Conservation (phyloP, 2,888 invertebrate genomes). For the Drosophila stalkeri region DNA sequence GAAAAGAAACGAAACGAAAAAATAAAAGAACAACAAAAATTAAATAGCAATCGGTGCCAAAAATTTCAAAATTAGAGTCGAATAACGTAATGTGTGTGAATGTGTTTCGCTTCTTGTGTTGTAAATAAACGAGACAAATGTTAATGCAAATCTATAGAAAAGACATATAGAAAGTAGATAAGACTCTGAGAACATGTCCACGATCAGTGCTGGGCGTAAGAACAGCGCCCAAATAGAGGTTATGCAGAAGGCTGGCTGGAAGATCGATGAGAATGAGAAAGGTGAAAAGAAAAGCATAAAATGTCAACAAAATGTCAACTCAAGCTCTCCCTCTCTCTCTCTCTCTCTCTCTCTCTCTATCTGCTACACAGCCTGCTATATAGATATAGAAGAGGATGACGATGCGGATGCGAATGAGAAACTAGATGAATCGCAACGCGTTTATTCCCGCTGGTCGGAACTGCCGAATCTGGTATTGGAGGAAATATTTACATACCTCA, state of each 20-base stretch:
- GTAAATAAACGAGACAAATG: conserved; percentile 59
- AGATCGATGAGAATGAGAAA: conserved; percentile 81
- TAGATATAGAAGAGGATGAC: conserved; percentile 85
- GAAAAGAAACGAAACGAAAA: conserved; percentile 12
- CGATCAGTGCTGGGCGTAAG: conserved; percentile 49
- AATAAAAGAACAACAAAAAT: conserved; percentile 12
- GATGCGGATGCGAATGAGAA: conserved; percentile 74
- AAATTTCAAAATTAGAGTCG: conserved; percentile 79
- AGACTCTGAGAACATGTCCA: conserved; percentile 42
- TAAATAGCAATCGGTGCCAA: conserved; percentile 65
- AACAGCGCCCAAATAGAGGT: conserved; percentile 58
- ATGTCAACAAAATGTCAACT: conserved; percentile 19
- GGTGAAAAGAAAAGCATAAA: conserved; percentile 64
- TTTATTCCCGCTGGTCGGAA: conserved; percentile 87
- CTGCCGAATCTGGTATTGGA: conserved; percentile 91
- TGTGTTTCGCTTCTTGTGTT: conserved; percentile 36
- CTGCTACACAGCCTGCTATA: conserved; percentile 85
- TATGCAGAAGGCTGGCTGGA: conserved; percentile 84
- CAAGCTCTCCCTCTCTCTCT: neutral
- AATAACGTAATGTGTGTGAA: conserved; percentile 50
- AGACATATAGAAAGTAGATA: neutral
- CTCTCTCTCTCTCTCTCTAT: neutral
- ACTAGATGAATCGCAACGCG: conserved; percentile 82
- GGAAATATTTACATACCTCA: conserved; percentile 89
- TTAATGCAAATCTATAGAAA: conserved; percentile 16